Percentiles rank a stretch among this genome's conserved stretches.
These are phyloP conservation scores for Malurus leucopterus DNA, from an alignment of 2,797 vertebrate genomes.

Conservation along the genomic window DNA sequence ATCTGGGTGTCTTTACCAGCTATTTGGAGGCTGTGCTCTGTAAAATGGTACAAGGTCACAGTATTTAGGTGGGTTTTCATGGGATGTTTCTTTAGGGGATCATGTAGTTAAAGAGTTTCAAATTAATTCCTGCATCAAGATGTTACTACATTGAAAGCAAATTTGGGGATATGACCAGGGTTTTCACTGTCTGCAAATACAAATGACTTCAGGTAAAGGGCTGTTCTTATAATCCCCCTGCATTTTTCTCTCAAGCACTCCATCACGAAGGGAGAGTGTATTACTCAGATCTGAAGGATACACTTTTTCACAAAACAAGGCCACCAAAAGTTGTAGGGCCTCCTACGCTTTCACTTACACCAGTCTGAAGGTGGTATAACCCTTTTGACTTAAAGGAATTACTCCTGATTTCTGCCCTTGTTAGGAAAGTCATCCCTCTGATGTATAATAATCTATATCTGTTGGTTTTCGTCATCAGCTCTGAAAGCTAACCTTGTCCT, in stretches of 20 bases:
- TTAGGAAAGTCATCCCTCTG: constrained; percentile 19
- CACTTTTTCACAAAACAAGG: constrained; percentile 57
- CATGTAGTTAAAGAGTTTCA: constrained; percentile 45
- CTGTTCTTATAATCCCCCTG: constrained; percentile 34
- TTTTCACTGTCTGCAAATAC: constrained; percentile 55
- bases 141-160: constrained; percentile 54
- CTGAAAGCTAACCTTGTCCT: constrained; percentile 64
- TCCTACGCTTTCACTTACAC: constrained; percentile 5
- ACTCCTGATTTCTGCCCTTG: constrained; percentile 27
- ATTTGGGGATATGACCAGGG: constrained; percentile 57
- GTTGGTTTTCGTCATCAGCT: constrained; percentile 63
- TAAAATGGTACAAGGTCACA: constrained; percentile 68
- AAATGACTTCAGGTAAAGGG: constrained; percentile 55
- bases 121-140: constrained; percentile 66
- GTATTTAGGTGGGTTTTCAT: constrained; percentile 57
- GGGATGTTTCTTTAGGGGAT: constrained; percentile 66
- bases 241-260: constrained; percentile 47
- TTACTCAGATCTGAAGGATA: constrained; percentile 58
- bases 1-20: constrained; percentile 69
- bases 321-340: constrained; percentile 43
- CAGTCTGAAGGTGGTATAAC: constrained; percentile 1
- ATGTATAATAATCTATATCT: constrained; percentile 49
- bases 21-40: constrained; percentile 70
- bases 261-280: constrained; percentile 5
- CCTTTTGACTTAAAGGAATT: constrained; percentile 25